Evolutionary conservation across 2,113 vertebrate species (phyloP), one percentile per base, ranked within the genome.

Genomic region (Psittacula cyanocephala): DNA sequence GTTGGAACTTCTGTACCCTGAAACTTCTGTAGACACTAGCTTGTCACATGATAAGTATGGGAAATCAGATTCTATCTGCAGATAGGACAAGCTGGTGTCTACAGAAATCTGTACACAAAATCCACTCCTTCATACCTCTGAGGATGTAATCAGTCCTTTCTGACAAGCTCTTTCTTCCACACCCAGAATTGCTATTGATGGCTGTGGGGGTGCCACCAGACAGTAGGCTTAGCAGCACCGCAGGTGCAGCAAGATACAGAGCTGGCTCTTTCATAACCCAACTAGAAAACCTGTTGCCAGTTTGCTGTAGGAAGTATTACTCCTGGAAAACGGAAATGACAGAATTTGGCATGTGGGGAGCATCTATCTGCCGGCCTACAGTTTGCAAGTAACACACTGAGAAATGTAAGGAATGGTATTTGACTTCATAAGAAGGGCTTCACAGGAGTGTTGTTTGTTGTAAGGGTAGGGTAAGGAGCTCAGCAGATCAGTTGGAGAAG

Each of bases 261-360:
- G 92, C 69, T 84, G 86, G 65, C 72, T 89, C 77, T 92, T 65
- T 41, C 53, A 37, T 43, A 79, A 52, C 20, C 49, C 35, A 24
- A 8, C 80, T 80, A 5, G 65, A 91, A 77, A 83, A 24, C 3
- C 17, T 13, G 13, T 50, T 81, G 65, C 72, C 46, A n/a, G 37
- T 70, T 80, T 91, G 37, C 67, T 92, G 33, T 63, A 63, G 78
- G 74, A 84, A 81, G 55, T 57, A 62, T 76, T 60, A 63, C 83
- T 93, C 90, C 89, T 91, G 81, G 74, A 87, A 94, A 90, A 78
- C 84, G 64, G 71, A 74, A 91, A 79, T 92, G 33, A 64, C 29
- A 75, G 84, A 33, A 88, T 93, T 87, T 92, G 86, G 81, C 77
- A 64, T 64, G 75, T 62, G 88, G 85, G 85, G 57, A 41, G 53